These are phyloP conservation scores for Scrobipalpa atriplicella DNA, from an alignment of 2,888 invertebrate species.

Conservation along the genomic window DNA sequence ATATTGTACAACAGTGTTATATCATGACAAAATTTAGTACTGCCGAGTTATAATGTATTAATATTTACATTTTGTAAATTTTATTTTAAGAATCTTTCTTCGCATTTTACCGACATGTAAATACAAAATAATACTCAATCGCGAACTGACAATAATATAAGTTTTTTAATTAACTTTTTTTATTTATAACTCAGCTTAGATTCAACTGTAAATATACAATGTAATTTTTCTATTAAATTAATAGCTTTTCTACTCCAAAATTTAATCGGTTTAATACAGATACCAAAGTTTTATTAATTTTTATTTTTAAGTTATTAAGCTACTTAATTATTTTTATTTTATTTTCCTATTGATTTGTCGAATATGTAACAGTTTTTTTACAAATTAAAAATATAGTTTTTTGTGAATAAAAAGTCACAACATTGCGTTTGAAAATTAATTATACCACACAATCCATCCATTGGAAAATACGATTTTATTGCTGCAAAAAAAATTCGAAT, in stretches of 20 bases:
- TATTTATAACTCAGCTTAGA: slow-evolving; percentile 63
- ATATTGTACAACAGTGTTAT: slow-evolving; percentile 7
- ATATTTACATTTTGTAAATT: slow-evolving; percentile 29
- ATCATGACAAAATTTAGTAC: slow-evolving; percentile 11
- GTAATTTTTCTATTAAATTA: slow-evolving; percentile 69
- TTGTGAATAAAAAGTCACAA: slow-evolving; percentile 37
- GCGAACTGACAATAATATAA: slow-evolving; percentile 82
- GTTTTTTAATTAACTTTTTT: slow-evolving; percentile 65
- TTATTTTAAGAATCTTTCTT: slow-evolving; percentile 50
- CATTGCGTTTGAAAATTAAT: slow-evolving; percentile 45
- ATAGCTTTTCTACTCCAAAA: slow-evolving; percentile 76
- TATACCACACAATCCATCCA: slow-evolving; percentile 74
- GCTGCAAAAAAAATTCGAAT: slow-evolving; percentile 67
- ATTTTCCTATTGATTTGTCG: slow-evolving; percentile 52
- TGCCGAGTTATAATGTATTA: slow-evolving; percentile 23
- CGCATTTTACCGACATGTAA: slow-evolving; percentile 56
- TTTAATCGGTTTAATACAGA: slow-evolving; percentile 79
- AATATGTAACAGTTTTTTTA: slow-evolving; percentile 20
- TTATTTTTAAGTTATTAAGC: slow-evolving; percentile 75
- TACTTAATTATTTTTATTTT: slow-evolving; percentile 63
- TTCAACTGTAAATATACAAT: slow-evolving; percentile 70
- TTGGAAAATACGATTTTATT: slow-evolving; percentile 75
- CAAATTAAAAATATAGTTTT: neutral
- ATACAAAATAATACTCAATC: slow-evolving; percentile 72
- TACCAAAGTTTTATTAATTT: slow-evolving; percentile 81